Conservation (phyloP, 92 coral and sea anemone genomes). For the Plumapathes pennacea region DNA sequence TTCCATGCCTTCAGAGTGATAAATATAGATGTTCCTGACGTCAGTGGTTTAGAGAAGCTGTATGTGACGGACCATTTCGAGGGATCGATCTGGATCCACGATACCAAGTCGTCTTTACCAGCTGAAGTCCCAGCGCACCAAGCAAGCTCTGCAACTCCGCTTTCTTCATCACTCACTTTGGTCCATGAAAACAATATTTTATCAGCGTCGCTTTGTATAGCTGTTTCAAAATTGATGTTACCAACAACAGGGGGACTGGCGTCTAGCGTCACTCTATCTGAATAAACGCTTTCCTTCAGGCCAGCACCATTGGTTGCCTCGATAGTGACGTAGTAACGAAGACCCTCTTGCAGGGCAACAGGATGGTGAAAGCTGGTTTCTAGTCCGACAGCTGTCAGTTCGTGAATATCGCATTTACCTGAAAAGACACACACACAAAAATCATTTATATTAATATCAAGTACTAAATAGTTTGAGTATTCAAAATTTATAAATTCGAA, state of each 20-base stretch:
- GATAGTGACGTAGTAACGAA: constrained; percentile 63
- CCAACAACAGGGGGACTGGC: constrained; percentile 58
- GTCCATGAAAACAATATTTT: constrained; percentile 50
- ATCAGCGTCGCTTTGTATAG: constrained; percentile 4
- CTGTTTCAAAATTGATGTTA: constrained; percentile 5
- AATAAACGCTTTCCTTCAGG: constrained; percentile 21
- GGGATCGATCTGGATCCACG: constrained; percentile 26
- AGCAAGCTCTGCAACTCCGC: constrained; percentile 40
- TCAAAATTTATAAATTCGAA: neutral
- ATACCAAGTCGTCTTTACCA: constrained; percentile 33
- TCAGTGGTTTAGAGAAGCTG: constrained; percentile 42
- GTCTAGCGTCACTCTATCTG: constrained; percentile 79
- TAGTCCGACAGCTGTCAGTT: constrained; percentile 40
- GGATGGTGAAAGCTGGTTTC: constrained; percentile 27
- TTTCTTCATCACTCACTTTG: constrained; percentile 54
- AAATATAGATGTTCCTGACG: constrained; percentile 52
- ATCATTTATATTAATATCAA: neutral
- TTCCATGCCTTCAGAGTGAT: constrained; percentile 51
- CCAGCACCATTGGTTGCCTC: constrained; percentile 84
- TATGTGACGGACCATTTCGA: constrained; percentile 15
- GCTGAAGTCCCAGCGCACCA: constrained; percentile 62
- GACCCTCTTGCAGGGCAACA: constrained; percentile 38
- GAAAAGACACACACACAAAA: constrained; percentile 1
- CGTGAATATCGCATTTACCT: constrained; percentile 57
- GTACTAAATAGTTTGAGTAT: neutral